A percentile compares a stretch with the other conserved stretches of the same genome.
These are phyloP conservation scores for Thaumatotibia leucotreta DNA, from an alignment of 1,140 invertebrate species.

Conservation along the genomic window DNA sequence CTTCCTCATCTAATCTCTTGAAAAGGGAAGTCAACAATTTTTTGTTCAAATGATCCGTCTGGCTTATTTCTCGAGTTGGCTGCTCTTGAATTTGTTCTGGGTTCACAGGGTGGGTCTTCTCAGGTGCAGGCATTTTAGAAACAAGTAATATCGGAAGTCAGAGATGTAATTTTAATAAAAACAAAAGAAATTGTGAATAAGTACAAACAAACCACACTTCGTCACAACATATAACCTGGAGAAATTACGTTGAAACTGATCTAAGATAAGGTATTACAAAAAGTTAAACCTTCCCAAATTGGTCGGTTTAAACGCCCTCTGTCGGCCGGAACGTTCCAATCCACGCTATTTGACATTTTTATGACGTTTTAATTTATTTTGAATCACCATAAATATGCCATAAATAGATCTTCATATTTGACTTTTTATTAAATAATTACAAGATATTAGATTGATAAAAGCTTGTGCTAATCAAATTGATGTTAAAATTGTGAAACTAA, in stretches of 20 bases:
- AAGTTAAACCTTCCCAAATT: background rate
- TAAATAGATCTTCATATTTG: too few relatives aligned
- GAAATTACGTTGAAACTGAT: background rate
- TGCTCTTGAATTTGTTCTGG: slow-evolving; percentile 33
- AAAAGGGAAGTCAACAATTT: slow-evolving; percentile 79
- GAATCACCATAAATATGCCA: too few relatives aligned
- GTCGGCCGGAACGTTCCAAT: background rate
- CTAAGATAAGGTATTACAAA: background rate
- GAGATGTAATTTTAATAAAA: slow-evolving; percentile 17
- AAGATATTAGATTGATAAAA: too few relatives aligned
- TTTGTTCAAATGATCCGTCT: slow-evolving; percentile 81
- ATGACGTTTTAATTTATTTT: background rate
- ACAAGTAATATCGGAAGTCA: background rate
- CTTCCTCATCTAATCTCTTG: slow-evolving; percentile 76
- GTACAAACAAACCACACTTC: background rate
- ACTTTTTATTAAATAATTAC: too few relatives aligned
- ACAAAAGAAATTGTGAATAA: slow-evolving; percentile 17
- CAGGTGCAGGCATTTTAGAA: slow-evolving; percentile 50
- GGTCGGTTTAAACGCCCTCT: background rate
- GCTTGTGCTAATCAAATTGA: too few relatives aligned
- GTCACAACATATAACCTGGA: background rate
- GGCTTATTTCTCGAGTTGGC: slow-evolving; percentile 74
- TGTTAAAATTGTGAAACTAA: too few relatives aligned
- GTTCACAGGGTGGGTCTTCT: slow-evolving; percentile 29
- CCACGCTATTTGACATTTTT: background rate